These are phyloP conservation scores for Rotaria macrura DNA, from an alignment of 2,888 invertebrate species.

Conservation along the genomic window DNA sequence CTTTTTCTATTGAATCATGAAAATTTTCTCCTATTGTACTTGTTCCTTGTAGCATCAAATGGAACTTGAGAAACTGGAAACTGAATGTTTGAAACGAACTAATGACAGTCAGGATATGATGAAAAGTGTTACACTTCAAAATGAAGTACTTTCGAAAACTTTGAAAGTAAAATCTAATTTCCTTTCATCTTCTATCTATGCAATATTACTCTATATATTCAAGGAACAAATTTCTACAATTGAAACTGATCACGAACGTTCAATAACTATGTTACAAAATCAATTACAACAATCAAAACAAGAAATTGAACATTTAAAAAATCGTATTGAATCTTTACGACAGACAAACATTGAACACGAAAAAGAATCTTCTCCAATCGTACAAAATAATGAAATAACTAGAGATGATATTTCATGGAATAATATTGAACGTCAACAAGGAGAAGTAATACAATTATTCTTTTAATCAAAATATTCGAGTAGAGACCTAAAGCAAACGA, in stretches of 20 bases:
- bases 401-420: neutral
- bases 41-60: neutral
- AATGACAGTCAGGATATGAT: constrained; percentile 42
- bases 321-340: neutral
- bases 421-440: neutral
- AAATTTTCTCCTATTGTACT: neutral
- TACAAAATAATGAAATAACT: neutral
- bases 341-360: neutral
- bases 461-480: too few relatives aligned
- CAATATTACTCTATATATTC: constrained; percentile 32
- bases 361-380: neutral
- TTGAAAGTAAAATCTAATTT: constrained; percentile 39
- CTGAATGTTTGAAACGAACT: constrained; percentile 38
- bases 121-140: constrained; percentile 42
- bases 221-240: neutral
- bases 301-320: constrained; percentile 38
- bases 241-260: constrained; percentile 32
- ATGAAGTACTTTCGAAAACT: constrained; percentile 41
- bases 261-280: constrained; percentile 47
- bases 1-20: neutral
- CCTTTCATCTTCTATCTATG: constrained; percentile 52
- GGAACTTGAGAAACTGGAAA: constrained; percentile 39
- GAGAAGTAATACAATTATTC: neutral
- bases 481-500: too few relatives aligned
- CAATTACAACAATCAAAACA: constrained; percentile 49